Percentiles rank a stretch among this genome's conserved stretches.
Evolutionary conservation across 2,113 vertebrate genomes (phyloP).

Genomic region (Chaetodon trifascialis): DNA sequence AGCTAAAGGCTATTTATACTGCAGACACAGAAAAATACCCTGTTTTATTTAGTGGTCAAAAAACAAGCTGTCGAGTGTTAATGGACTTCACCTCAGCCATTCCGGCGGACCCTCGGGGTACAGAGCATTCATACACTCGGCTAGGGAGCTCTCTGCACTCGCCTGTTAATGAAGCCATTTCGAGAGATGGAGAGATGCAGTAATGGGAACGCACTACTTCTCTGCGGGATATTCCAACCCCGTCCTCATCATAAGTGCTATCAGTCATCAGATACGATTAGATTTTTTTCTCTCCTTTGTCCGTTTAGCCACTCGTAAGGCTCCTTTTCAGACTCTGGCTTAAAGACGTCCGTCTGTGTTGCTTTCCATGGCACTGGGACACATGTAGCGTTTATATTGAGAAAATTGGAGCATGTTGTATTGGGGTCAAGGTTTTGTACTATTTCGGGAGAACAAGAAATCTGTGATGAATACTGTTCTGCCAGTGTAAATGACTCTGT

Average conservation of each 20-base stretch:
- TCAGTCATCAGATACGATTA: constrained; percentile 73
- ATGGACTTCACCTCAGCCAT: constrained; percentile 80
- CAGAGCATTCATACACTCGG: constrained; percentile 53
- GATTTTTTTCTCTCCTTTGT: constrained; percentile 36
- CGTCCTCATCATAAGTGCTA: constrained; percentile 74
- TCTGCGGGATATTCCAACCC: constrained; percentile 78
- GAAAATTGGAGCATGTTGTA: background rate
- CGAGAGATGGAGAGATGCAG: constrained; percentile 70
- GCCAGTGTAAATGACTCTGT: background rate
- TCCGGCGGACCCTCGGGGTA: constrained; percentile 68
- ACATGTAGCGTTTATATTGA: background rate
- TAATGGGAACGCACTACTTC: constrained; percentile 77
- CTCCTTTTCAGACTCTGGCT: background rate
- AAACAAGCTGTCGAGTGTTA: constrained; percentile 77
- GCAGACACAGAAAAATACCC: constrained; percentile 61
- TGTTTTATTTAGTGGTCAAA: constrained; percentile 81
- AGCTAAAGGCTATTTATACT: constrained; percentile 68
- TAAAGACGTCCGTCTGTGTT: background rate
- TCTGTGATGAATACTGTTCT: background rate
- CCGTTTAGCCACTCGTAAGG: constrained; percentile 33
- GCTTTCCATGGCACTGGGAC: background rate
- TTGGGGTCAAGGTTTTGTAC: constrained; percentile 7
- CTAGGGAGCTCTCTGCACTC: constrained; percentile 67
- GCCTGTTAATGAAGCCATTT: constrained; percentile 80
- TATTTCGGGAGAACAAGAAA: background rate